These are phyloP conservation scores for Brachylomia viminalis DNA, from an alignment of 2,888 invertebrate genomes.

Conservation along the genomic window DNA sequence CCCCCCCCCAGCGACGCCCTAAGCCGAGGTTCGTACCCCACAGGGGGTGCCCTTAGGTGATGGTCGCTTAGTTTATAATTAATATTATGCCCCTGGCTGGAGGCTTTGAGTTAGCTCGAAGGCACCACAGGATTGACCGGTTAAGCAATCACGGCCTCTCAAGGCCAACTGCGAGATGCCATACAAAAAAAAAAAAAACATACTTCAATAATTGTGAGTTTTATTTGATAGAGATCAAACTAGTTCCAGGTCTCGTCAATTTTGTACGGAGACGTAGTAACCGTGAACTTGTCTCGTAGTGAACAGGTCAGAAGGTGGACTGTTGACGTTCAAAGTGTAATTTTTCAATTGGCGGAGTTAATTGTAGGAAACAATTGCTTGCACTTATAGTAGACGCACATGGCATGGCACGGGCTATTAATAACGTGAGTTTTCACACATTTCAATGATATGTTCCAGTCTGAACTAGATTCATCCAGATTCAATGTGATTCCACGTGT, in stretches of 20 bases:
- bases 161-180: too few relatives aligned
- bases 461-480: background rate
- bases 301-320: constrained; percentile 36
- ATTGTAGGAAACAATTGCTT: constrained; percentile 60
- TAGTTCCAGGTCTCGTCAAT: constrained; percentile 9
- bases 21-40: too few relatives aligned
- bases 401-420: constrained; percentile 38
- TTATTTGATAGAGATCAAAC: background rate
- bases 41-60: too few relatives aligned
- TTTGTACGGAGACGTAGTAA: constrained; percentile 18
- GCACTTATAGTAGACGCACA: constrained; percentile 40
- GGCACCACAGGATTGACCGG: too few relatives aligned
- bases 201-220: background rate
- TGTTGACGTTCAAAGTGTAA: constrained; percentile 57
- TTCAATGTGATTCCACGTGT: constrained; percentile 1
- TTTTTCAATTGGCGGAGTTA: constrained; percentile 56
- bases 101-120: too few relatives aligned
- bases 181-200: too few relatives aligned
- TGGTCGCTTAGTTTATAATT: too few relatives aligned
- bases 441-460: constrained; percentile 4
- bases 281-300: constrained; percentile 58
- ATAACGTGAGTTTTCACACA: constrained; percentile 12
- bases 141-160: too few relatives aligned
- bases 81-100: too few relatives aligned
- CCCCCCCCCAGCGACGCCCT: too few relatives aligned